Conservation (phyloP, 2,888 invertebrate species). For the Callosobruchus maculatus region DNA sequence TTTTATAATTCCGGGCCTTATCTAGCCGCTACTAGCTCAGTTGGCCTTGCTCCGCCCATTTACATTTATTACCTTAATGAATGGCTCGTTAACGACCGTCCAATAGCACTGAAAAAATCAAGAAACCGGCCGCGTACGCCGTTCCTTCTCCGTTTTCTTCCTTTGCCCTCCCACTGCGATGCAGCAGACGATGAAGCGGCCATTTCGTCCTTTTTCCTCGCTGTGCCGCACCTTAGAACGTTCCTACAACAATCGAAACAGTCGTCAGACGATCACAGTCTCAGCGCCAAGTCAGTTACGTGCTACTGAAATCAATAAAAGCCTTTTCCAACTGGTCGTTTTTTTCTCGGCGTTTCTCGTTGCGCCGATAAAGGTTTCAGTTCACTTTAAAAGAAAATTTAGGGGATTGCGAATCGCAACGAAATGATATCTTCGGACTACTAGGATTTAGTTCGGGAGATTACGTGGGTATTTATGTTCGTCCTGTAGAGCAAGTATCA, state of each 20-base stretch:
- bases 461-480: neutral
- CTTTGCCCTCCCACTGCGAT: conserved; percentile 25
- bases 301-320: conserved; percentile 71
- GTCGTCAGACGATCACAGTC: conserved; percentile 38
- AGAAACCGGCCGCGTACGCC: conserved; percentile 29
- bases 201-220: conserved; percentile 40
- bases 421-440: neutral
- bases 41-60: conserved; percentile 1
- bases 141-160: conserved; percentile 29
- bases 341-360: conserved; percentile 27
- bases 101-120: conserved; percentile 16
- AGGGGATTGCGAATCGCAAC: conserved; percentile 9
- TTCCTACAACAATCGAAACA: conserved; percentile 24
- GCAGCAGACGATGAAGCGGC: conserved; percentile 35
- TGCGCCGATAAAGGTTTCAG: conserved; percentile 35
- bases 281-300: conserved; percentile 57
- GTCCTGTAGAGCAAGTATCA: neutral
- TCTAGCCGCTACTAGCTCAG: too few relatives aligned
- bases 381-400: conserved; percentile 31
- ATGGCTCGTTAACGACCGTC: conserved; percentile 18
- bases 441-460: neutral
- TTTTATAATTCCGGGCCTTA: too few relatives aligned
- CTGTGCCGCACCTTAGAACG: conserved; percentile 33
- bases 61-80: conserved; percentile 21
- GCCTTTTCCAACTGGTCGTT: conserved; percentile 44